Base-by-base conservation (phyloP, 2,113 vertebrate genomes). In the Blennius ocellaris region DNA sequence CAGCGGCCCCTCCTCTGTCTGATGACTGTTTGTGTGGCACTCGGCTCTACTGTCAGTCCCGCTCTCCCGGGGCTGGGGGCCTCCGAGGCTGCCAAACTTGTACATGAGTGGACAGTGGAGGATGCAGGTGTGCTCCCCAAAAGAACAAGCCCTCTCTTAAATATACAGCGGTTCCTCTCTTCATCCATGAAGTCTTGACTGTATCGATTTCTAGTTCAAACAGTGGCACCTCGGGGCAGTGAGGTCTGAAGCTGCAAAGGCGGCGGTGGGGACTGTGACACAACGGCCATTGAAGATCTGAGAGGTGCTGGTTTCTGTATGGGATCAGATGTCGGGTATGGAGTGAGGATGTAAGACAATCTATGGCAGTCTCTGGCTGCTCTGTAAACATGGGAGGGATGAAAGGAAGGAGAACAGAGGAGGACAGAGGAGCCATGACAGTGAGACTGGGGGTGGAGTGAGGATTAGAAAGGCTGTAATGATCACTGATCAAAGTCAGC, bases 341-440 rank as follows among this genome's bases (percentile, higher is more conserved):
- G 86, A 92, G 89, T 87, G 91, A 92, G 90, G 83, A 89, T 92
- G 94, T 95, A 95, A 95, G 90, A 91, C 92, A 92, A 95, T 94
- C 94, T 89, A 91, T 84, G 88, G 86, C 81, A 76, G 85, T 91
- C 90, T 85, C 84, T 86, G 88, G 86, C 89, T 89, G 87, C 91
- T 93, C 92, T 92, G 92, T 92, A 93, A 91, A 92, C 89, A 92
- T 91, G 90, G 85, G 84, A 89, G 74, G 92, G 85, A 94, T 92
- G 92, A 94, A 93, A 93, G 92, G 89, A 85, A 77, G 69, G 87
- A 92, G 91, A 93, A 93, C 88, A 89, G 88, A 92, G 84, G 84
- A 83, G 80, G 86, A 91, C 87, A 92, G 92, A 90, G 84, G 88
- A 89, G 88, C 87, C 83, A 88, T 91, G 92, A 92, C 91, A 93